A percentile compares a stretch with the other conserved stretches of the same genome.
Conservation (phyloP, 2,888 invertebrate species). For the Falcaria lacertinaria region DNA sequence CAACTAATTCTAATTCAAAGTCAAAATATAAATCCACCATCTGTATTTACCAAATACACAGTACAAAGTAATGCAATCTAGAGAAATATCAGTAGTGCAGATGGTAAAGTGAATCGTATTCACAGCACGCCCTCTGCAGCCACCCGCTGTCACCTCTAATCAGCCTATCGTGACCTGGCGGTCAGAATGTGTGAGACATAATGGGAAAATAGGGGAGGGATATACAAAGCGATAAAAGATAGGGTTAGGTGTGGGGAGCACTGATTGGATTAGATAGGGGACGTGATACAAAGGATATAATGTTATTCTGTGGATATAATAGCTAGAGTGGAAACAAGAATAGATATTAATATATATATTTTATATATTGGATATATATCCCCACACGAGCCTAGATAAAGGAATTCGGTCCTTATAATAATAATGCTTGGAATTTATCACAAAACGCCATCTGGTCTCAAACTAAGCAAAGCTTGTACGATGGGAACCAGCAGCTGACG, state of each 20-base stretch:
- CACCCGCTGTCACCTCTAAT: conserved; percentile 49
- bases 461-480: too few relatives aligned
- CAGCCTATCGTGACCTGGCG: conserved; percentile 51
- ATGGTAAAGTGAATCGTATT: conserved; percentile 31
- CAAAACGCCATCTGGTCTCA: too few relatives aligned
- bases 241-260: conserved; percentile 9
- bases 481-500: too few relatives aligned
- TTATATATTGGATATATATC: too few relatives aligned
- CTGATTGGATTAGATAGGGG: conserved; percentile 12
- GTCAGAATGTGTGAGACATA: conserved; percentile 27
- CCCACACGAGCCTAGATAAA: too few relatives aligned
- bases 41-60: background rate
- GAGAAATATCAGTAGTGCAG: conserved; percentile 16
- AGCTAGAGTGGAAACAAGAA: too few relatives aligned
- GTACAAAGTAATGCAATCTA: conserved; percentile 1
- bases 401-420: too few relatives aligned
- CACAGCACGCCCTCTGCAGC: conserved; percentile 27
- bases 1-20: too few relatives aligned
- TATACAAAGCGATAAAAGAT: conserved; percentile 10
- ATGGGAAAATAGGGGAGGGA: conserved; percentile 25
- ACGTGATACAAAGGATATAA: conserved; percentile 5
- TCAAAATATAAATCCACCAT: background rate
- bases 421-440: too few relatives aligned
- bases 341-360: too few relatives aligned
- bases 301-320: too few relatives aligned